Conservation (phyloP, 1,140 invertebrate species). For the Zaprionus taronus region DNA sequence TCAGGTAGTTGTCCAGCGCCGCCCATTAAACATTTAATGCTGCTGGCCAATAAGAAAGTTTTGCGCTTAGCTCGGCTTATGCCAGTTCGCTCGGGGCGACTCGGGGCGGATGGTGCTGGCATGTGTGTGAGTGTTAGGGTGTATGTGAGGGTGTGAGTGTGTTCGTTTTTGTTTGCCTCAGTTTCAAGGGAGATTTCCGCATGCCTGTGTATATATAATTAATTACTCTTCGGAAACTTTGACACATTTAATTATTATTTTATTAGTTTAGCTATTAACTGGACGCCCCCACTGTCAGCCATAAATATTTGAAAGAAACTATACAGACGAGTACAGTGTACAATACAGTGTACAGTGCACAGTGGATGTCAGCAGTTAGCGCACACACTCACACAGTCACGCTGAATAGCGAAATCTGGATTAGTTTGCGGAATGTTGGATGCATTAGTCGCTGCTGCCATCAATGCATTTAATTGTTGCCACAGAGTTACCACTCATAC, state of each 20-base stretch:
- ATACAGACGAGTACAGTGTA: background rate
- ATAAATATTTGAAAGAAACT: conserved; percentile 31
- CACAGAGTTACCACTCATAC: conserved; percentile 39
- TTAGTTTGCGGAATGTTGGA: conserved; percentile 21
- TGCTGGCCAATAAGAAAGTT: conserved; percentile 59
- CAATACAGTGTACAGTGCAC: conserved; percentile 18
- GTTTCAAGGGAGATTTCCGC: background rate
- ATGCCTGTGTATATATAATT: conserved; percentile 69
- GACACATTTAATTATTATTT: conserved; percentile 82
- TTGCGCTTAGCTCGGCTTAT: conserved; percentile 39
- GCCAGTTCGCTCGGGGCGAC: background rate
- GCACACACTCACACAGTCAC: background rate
- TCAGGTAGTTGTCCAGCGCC: conserved; percentile 60
- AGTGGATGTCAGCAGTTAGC: background rate
- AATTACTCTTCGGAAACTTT: conserved; percentile 75
- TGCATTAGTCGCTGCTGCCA: conserved; percentile 25
- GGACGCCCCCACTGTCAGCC: conserved; percentile 7
- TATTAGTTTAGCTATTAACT: conserved; percentile 65
- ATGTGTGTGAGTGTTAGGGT: conserved; percentile 1
- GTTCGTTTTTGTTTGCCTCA: background rate
- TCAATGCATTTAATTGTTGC: conserved; percentile 71
- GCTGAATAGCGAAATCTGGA: conserved; percentile 17
- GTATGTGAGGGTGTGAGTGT: background rate
- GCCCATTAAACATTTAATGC: conserved; percentile 64
- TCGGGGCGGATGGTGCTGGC: conserved; percentile 15